A percentile compares a stretch with the other conserved stretches of the same genome.
Conservation (phyloP, 2,888 invertebrate genomes). For the Drosophila formosana region DNA sequence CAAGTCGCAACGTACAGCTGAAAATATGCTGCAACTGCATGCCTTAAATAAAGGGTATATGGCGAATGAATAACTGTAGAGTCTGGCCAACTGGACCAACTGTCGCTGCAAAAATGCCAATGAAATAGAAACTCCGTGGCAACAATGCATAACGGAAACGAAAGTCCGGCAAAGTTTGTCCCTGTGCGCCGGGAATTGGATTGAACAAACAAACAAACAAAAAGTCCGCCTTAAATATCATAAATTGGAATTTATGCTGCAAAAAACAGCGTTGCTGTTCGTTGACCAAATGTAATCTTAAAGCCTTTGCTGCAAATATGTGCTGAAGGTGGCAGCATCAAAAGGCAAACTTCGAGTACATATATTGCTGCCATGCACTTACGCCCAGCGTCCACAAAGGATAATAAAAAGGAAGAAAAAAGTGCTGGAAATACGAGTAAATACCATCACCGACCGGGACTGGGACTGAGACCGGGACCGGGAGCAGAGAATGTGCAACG, state of each 20-base stretch:
- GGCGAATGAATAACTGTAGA: background rate
- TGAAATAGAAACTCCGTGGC: slow-evolving; percentile 30
- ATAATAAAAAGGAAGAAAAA: background rate
- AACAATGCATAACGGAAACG: slow-evolving; percentile 30
- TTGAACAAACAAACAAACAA: background rate
- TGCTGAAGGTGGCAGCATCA: slow-evolving; percentile 17
- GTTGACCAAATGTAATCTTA: slow-evolving; percentile 17
- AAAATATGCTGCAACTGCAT: too few relatives aligned
- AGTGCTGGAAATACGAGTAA: slow-evolving; percentile 14
- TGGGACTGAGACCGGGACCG: background rate
- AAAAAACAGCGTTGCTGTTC: background rate
- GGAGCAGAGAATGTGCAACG: slow-evolving; percentile 16
- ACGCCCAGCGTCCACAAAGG: slow-evolving; percentile 3
- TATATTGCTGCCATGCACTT: slow-evolving; percentile 4
- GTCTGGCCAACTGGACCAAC: slow-evolving; percentile 13
- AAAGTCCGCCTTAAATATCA: slow-evolving; percentile 17
- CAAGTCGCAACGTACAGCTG: background rate
- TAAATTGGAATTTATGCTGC: slow-evolving; percentile 12
- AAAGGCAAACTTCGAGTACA: slow-evolving; percentile 11
- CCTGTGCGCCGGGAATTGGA: background rate
- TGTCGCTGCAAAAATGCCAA: slow-evolving; percentile 32
- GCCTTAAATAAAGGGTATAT: background rate
- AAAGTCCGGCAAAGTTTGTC: slow-evolving; percentile 22
- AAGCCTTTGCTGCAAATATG: background rate
- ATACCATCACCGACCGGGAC: slow-evolving; percentile 13